A percentile compares a stretch with the other conserved stretches of the same genome.
These are phyloP conservation scores for Heliocidaris tuberculata DNA, from an alignment of 35 echinoderm and acorn worm genomes.

Conservation along the genomic window DNA sequence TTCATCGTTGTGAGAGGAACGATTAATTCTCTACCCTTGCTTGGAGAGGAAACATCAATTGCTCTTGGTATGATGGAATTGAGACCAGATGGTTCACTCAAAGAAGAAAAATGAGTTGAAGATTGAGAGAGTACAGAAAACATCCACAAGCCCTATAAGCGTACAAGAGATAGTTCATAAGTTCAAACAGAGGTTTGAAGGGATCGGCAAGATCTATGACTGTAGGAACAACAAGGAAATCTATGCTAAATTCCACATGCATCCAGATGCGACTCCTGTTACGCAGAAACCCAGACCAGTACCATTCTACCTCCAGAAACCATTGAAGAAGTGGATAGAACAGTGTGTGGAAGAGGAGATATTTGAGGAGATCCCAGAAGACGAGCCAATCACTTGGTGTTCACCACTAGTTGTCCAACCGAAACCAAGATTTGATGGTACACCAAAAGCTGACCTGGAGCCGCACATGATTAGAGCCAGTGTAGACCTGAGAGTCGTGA, in stretches of 20 bases:
- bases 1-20: too few relatives aligned
- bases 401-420: too few relatives aligned
- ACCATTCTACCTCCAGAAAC: conserved; percentile 71
- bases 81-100: too few relatives aligned
- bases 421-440: too few relatives aligned
- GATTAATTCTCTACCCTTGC: too few relatives aligned
- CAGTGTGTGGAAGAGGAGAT: conserved; percentile 57
- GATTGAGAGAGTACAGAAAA: too few relatives aligned
- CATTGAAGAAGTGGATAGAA: conserved; percentile 61
- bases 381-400: too few relatives aligned
- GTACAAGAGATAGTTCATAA: too few relatives aligned
- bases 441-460: conserved; percentile 51
- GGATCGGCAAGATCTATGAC: conserved; percentile 4
- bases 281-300: conserved; percentile 67
- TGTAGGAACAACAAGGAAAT: conserved; percentile 38
- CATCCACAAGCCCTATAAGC: too few relatives aligned
- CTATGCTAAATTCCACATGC: conserved; percentile 59
- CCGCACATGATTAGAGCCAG: conserved; percentile 73
- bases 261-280: conserved; percentile 48
- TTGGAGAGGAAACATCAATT: too few relatives aligned
- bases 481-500: conserved; percentile 54
- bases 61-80: too few relatives aligned
- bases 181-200: conserved; percentile 10
- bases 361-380: conserved; percentile 55
- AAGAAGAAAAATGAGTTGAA: too few relatives aligned